Conservation (phyloP, 2,888 invertebrate species). For the Drosophila lacicola region DNA sequence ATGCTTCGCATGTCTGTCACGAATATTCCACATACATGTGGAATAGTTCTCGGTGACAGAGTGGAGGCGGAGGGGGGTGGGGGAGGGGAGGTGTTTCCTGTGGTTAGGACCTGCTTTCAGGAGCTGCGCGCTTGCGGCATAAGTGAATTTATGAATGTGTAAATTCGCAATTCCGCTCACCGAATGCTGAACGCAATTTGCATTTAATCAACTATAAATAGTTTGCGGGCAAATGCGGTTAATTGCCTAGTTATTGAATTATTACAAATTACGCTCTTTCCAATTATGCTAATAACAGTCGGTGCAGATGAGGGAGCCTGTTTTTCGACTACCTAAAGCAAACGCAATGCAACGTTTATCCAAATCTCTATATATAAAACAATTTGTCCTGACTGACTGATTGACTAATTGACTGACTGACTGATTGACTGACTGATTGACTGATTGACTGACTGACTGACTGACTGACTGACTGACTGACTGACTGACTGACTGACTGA, state of each 20-base stretch:
- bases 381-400: no score
- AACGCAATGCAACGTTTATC: no score
- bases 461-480: no score
- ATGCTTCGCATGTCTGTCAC: constrained; percentile 46
- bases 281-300: constrained; percentile 8
- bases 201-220: constrained; percentile 19
- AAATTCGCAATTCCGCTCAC: constrained; percentile 8
- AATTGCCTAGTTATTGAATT: constrained; percentile 28
- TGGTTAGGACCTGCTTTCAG: not conserved
- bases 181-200: constrained; percentile 21
- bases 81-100: no score
- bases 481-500: no score
- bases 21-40: constrained; percentile 34
- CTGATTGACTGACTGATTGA: no score
- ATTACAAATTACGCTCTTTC: constrained; percentile 1
- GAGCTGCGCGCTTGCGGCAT: constrained; percentile 19
- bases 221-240: not conserved
- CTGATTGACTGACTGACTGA: no score
- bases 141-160: constrained; percentile 19
- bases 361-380: no score
- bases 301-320: no score
- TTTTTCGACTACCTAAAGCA: no score
- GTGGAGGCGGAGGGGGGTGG: not conserved
- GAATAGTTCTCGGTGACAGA: not conserved
- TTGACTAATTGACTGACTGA: no score